These are phyloP conservation scores for Neomicropteryx cornuta DNA, from an alignment of 1,140 invertebrate genomes.

Conservation along the genomic window DNA sequence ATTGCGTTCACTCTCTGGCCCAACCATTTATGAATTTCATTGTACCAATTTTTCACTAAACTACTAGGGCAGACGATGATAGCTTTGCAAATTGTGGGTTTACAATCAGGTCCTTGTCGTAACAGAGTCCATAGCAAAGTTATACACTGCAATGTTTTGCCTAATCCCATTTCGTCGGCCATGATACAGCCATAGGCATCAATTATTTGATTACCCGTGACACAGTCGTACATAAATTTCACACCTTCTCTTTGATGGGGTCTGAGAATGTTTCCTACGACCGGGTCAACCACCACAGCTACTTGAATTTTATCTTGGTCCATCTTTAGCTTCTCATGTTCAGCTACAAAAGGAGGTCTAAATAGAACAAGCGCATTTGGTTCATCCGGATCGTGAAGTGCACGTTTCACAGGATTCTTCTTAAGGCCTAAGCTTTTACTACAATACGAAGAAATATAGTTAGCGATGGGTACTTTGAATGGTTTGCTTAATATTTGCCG, in stretches of 20 bases:
- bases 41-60: conserved; percentile 98
- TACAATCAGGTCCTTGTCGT: conserved; percentile 71
- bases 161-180: conserved; percentile 97
- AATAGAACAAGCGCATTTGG: conserved; percentile 90
- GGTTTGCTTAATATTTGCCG: conserved; percentile 75
- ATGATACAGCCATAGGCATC: conserved; percentile 91
- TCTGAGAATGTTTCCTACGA: conserved; percentile 78
- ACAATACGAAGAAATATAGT: conserved; percentile 69
- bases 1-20: conserved; percentile 69
- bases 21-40: conserved; percentile 97
- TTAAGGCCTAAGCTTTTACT: conserved; percentile 45
- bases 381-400: conserved; percentile 89
- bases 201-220: conserved; percentile 83
- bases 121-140: conserved; percentile 93
- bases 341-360: conserved; percentile 62
- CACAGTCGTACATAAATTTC: conserved; percentile 99
- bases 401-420: conserved; percentile 38
- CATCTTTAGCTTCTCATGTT: conserved; percentile 75
- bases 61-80: conserved; percentile 96
- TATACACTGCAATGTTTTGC: conserved; percentile 98
- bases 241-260: conserved; percentile 99
- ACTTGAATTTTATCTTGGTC: conserved; percentile 53
- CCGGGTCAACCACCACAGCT: conserved; percentile 91
- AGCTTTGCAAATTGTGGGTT: conserved; percentile 81
- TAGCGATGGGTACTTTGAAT: conserved; percentile 90